phyloP scores from a whole-genome alignment of 2,113 vertebrate species.

The Semicossyphus pulcher region DNA sequence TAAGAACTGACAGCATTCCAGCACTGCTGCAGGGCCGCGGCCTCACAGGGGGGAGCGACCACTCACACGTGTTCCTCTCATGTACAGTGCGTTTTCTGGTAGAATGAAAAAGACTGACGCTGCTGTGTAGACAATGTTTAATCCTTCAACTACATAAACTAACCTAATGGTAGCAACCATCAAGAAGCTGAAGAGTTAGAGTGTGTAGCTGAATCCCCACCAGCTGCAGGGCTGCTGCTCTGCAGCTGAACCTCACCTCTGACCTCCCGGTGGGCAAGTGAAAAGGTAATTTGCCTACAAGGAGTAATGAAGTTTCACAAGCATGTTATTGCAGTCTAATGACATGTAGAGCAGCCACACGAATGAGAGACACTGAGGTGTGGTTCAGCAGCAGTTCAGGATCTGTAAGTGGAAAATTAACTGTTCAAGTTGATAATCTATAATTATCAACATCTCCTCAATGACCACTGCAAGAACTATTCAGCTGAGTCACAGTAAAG shows the following conservation, averaged over 20 bases:
- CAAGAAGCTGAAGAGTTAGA: background rate
- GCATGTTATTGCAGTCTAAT: slow-evolving; percentile 22
- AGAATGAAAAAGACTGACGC: slow-evolving; percentile 24
- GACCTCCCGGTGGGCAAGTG: slow-evolving; percentile 41
- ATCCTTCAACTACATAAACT: background rate
- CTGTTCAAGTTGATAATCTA: background rate
- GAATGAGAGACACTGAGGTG: background rate
- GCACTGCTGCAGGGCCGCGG: slow-evolving; percentile 33
- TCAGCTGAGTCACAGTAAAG: background rate
- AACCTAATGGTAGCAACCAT: background rate
- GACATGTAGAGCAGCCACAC: slow-evolving; percentile 2
- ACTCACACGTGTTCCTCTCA: background rate
- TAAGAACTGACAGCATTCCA: slow-evolving; percentile 72
- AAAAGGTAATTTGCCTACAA: slow-evolving; percentile 34
- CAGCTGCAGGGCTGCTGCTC: slow-evolving; percentile 22
- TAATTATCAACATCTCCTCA: background rate
- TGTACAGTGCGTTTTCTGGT: background rate
- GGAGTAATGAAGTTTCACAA: slow-evolving; percentile 35
- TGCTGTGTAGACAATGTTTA: background rate
- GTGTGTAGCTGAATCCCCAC: background rate
- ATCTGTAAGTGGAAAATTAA: background rate
- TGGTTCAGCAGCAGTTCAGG: slow-evolving; percentile 23
- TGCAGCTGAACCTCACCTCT: slow-evolving; percentile 49
- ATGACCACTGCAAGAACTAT: background rate
- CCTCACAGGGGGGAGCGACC: slow-evolving; percentile 12